Evolutionary conservation across 2,113 vertebrate genomes (phyloP).

Genomic region (Callithrix jacchus): DNA sequence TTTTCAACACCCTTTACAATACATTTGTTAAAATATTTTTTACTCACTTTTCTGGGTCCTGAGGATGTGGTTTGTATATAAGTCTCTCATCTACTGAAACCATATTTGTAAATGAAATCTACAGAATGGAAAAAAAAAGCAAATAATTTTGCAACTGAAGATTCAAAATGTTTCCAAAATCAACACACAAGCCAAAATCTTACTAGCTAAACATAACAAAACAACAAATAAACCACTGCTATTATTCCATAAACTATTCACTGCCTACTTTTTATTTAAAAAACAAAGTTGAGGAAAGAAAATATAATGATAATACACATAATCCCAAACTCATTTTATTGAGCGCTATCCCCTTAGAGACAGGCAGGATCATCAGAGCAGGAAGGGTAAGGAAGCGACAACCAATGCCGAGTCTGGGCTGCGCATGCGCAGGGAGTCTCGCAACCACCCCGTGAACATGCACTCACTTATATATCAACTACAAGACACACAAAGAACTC

Average conservation of each 20-base stretch:
- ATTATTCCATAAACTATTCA: neutral
- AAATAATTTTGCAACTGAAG: conserved; percentile 1
- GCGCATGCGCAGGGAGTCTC: fast-evolving
- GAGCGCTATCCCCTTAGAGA: neutral
- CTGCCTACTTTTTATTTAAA: neutral
- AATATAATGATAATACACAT: neutral
- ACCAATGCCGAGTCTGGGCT: fast-evolving
- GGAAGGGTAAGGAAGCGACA: neutral
- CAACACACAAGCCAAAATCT: conserved; percentile 4
- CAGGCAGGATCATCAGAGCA: neutral
- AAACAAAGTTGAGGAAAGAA: neutral
- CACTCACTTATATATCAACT: neutral
- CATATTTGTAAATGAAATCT: conserved; percentile 98
- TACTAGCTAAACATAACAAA: neutral
- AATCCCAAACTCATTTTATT: neutral
- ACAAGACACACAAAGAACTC: neutral
- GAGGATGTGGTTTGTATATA: conserved; percentile 95
- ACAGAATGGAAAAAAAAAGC: conserved; percentile 4
- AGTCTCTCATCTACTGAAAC: conserved; percentile 97
- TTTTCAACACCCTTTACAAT: neutral
- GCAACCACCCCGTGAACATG: neutral
- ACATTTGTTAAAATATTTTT: neutral
- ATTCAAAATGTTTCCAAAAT: conserved; percentile 36
- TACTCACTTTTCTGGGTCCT: conserved; percentile 92
- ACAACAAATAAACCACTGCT: neutral